Evolutionary conservation across 2,797 vertebrate genomes (phyloP), one percentile per base, ranked within the genome.

Genomic region (Pitangus sulphuratus): DNA sequence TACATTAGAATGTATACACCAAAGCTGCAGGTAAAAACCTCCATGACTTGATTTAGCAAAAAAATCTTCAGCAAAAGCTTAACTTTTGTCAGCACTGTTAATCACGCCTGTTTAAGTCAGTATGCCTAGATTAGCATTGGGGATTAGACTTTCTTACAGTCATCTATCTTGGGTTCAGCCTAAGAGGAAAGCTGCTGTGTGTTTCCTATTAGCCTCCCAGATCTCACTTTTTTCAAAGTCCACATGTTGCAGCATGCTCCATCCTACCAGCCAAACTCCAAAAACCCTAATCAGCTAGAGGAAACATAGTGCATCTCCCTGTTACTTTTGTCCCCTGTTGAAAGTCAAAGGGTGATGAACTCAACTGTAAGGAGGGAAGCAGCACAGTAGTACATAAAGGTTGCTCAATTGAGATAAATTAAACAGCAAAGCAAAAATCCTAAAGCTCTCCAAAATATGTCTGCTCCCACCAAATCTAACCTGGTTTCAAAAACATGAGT

Each of bases 141-240:
- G 62, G n/a, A 79, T 83, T 83, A 60, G 82, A 1, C 37, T 54
- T 51, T 64, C 54, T 83, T 79, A 80, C n/a, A 45, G 37, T 37
- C 30, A 72, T 21, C 30, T 83, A 48, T 74, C 75, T 72, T 70
- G 70, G 78, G 61, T 61, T 96, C 78, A 84, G 87, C 50, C 35
- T 58, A 68, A 89, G 79, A 93, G 15, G 78, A 86, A 88, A 82
- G 82, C 66, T 84, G 60, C 42, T 47, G 16, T 61, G 54, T 84
- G 65, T 78, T 96, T 96, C 85, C 90, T 79, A 50, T 84, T 90
- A 79, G 45, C 64, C 68, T 82, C 74, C 15, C 51, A 84, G 54
- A 93, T 69, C 53, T 94, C 85, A 84, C 57, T 92, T 91, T 15
- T 60, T 92, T 96, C 64, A 80, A 51, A 51, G 45, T 26, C 47